Evolutionary conservation across 2,113 vertebrate species (phyloP).

Genomic region (Rhea pennata): DNA sequence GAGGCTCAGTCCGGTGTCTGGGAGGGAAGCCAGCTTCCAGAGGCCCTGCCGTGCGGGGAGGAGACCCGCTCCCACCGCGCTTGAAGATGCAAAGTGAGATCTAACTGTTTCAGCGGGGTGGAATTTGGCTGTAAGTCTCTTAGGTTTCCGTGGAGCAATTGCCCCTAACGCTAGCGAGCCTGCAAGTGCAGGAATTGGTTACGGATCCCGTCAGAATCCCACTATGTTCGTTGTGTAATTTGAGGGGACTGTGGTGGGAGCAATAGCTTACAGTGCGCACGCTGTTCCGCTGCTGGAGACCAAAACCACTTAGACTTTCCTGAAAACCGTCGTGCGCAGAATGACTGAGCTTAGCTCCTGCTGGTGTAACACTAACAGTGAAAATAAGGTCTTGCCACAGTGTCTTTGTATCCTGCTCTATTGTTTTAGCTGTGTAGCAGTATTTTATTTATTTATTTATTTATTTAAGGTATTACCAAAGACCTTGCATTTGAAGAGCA

Average conservation of each 20-base stretch:
- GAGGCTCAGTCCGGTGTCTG: not conserved
- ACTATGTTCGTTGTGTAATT: not conserved
- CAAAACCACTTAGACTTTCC: not conserved
- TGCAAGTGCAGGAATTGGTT: fast-evolving
- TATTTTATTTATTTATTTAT: too few species aligned
- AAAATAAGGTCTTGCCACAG: not conserved
- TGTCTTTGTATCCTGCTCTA: not conserved
- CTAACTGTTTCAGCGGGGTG: not conserved
- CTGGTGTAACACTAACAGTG: not conserved
- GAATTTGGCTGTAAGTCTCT: not conserved
- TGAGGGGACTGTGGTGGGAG: not conserved
- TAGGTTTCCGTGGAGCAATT: not conserved
- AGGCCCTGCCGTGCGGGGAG: not conserved
- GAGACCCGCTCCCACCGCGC: not conserved
- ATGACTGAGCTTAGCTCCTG: not conserved
- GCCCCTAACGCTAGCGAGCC: not conserved
- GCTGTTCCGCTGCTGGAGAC: not conserved
- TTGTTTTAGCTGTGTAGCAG: not conserved
- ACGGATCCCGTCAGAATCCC: not conserved
- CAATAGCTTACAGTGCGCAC: not conserved
- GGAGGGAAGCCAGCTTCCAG: not conserved
- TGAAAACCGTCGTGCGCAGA: not conserved
- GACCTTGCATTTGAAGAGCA: not conserved
- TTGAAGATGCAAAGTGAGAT: not conserved
- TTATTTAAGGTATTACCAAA: not conserved